Base-by-base conservation (phyloP, 2,113 vertebrate species). In the Psilopogon haemacephalus region DNA sequence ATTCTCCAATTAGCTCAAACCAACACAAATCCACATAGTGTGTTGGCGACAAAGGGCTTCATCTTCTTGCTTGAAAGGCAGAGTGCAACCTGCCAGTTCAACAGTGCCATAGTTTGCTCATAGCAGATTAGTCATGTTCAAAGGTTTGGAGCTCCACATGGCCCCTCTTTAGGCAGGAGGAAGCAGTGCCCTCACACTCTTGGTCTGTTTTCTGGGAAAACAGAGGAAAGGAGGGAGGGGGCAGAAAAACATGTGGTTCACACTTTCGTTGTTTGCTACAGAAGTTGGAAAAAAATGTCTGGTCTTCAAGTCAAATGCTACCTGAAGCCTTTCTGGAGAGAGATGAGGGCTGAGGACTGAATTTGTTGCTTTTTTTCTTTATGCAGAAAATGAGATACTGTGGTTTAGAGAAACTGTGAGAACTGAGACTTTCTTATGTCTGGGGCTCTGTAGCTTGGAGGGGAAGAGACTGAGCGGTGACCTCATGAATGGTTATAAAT, bases 81-180 rank as follows among this genome's bases (percentile, higher is more conserved):
- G 33, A 88, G 44, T 3, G 27, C 69, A 88, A 4, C 50, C n/a
- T 27, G 38, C n/a, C n/a, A n/a, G n/a, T 64, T 88, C 27, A 26
- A 15, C 27, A 26, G 13, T 62, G 69, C 50, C 38, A 26, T 48
- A 5, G 0, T 32, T 81, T 44, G 28, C n/a, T 52, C 10, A 6
- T 7, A 40, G 50, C 18, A 6, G 5, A 38, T n/a, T 6, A 21
- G 60, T 21, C 67, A 27, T 3, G 6, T 67, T 64, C 60, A 59
- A 27, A 68, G 50, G 17, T 59, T 68, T 1, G 0, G 1, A 42
- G 44, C 6, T 72, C 19, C 38, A 50, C 0, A 0, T 1, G 5
- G 32, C 26, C 28, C 3, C 16, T 2, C 0, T 88, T 0, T 42
- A 35, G 38, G 42, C 35, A 64, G 58, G 50, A 65, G 15, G n/a